Percentiles rank a stretch among this genome's conserved stretches.
Conservation (phyloP, 2,888 invertebrate genomes). For the Blastobasis lacticolella region DNA sequence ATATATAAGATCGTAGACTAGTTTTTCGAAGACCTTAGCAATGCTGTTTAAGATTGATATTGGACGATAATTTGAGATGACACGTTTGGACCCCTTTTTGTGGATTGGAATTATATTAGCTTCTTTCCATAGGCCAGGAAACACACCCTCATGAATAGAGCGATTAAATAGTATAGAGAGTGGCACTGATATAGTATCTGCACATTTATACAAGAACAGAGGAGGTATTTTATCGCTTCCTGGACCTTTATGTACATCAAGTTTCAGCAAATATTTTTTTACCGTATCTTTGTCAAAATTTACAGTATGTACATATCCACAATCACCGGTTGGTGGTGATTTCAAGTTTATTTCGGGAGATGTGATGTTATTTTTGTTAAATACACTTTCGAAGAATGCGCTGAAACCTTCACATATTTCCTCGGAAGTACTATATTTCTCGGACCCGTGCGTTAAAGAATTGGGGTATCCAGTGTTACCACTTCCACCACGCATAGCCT, state of each 20-base stretch:
- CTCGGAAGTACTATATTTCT: too few species aligned
- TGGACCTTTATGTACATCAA: slow-evolving; percentile 1
- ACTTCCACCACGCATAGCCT: slow-evolving; percentile 1
- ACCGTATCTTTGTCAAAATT: neutral
- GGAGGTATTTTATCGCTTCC: slow-evolving; percentile 3
- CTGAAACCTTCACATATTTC: slow-evolving; percentile 2
- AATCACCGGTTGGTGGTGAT: neutral
- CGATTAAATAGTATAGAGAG: slow-evolving; percentile 2
- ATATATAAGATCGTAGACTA: slow-evolving; percentile 5
- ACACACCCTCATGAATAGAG: slow-evolving; percentile 4
- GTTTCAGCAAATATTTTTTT: neutral
- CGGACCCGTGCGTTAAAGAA: neutral
- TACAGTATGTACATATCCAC: neutral
- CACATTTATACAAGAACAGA: slow-evolving; percentile 1
- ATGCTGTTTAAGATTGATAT: slow-evolving; percentile 5
- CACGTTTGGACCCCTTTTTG: neutral
- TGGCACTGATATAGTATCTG: slow-evolving; percentile 1
- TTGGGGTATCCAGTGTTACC: slow-evolving; percentile 2
- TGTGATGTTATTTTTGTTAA: neutral
- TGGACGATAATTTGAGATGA: slow-evolving; percentile 4
- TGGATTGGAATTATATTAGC: slow-evolving; percentile 1
- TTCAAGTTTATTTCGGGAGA: neutral
- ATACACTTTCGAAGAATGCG: neutral
- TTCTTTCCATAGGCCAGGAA: slow-evolving; percentile 8
- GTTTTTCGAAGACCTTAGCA: slow-evolving; percentile 4